These are phyloP conservation scores for Phylloscopus trochiloides DNA, from an alignment of 2,113 vertebrate species.

Conservation along the genomic window DNA sequence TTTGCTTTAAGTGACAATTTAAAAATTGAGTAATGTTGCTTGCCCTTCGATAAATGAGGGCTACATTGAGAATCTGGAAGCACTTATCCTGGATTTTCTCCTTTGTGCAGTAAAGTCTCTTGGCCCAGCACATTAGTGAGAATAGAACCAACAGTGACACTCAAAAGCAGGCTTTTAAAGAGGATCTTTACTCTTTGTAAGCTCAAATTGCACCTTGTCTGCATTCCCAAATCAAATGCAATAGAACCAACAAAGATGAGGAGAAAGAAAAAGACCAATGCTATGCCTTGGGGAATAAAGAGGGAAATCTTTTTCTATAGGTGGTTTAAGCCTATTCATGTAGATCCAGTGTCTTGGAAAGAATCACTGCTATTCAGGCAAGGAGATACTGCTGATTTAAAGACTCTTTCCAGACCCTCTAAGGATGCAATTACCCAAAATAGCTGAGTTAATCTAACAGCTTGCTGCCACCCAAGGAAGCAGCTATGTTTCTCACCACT, in stretches of 20 bases:
- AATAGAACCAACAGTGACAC: not conserved
- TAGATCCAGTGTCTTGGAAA: not conserved
- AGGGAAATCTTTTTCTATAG: not conserved
- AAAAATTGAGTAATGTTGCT: not conserved
- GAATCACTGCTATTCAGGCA: conserved; percentile 2
- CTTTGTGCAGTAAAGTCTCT: conserved; percentile 8
- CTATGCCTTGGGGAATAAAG: not conserved
- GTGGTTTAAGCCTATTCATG: conserved; percentile 18
- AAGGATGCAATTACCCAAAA: conserved; percentile 1
- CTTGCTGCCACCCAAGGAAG: not conserved
- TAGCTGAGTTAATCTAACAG: not conserved
- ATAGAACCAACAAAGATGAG: not conserved
- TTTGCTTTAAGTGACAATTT: not conserved
- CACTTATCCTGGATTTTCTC: not conserved
- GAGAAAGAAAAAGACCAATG: not conserved
- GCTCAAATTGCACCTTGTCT: not conserved
- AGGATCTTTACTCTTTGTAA: not conserved
- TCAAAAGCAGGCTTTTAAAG: not conserved
- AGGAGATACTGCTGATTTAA: not conserved
- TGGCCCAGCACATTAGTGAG: not conserved
- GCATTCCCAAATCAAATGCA: not conserved
- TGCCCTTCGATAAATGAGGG: not conserved
- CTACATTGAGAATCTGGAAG: not conserved
- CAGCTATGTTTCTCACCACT: not conserved
- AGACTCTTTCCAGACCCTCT: not conserved